Evolutionary conservation across 2,888 invertebrate species (phyloP).

Genomic region (Ceraclea dissimilis): DNA sequence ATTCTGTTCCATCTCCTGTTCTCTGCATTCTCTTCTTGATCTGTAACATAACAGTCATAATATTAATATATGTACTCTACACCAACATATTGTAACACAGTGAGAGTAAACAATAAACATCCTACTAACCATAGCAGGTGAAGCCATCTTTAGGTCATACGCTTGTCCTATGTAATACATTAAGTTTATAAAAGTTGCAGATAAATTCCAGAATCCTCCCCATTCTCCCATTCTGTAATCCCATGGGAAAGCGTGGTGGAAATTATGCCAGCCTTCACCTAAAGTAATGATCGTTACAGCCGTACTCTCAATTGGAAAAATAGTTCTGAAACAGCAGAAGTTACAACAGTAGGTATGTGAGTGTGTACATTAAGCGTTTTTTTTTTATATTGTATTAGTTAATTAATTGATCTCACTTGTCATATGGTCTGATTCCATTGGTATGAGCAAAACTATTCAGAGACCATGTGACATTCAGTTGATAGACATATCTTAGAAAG

Average conservation of each 20-base stretch:
- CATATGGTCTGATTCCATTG: slow-evolving; percentile 71
- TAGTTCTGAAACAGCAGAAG: slow-evolving; percentile 50
- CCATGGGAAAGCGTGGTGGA: slow-evolving; percentile 89
- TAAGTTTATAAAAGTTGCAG: slow-evolving; percentile 55
- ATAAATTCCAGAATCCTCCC: slow-evolving; percentile 38
- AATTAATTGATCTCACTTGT: slow-evolving; percentile 45
- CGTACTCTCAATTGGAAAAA: slow-evolving; percentile 72
- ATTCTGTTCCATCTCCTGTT: background rate
- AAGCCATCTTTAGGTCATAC: slow-evolving; percentile 51
- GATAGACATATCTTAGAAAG: slow-evolving; percentile 52
- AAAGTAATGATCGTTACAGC: slow-evolving; percentile 63
- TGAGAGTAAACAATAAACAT: too few species aligned
- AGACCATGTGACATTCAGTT: slow-evolving; percentile 69
- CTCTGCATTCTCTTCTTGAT: background rate
- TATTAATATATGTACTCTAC: too few species aligned
- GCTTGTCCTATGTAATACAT: slow-evolving; percentile 53
- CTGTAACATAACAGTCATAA: background rate
- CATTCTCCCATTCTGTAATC: slow-evolving; percentile 87
- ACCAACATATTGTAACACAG: too few species aligned
- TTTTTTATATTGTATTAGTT: too few species aligned
- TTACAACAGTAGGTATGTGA: too few species aligned
- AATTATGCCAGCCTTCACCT: slow-evolving; percentile 92
- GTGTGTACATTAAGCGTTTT: too few species aligned
- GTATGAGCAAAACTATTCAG: slow-evolving; percentile 78
- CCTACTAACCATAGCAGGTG: slow-evolving; percentile 31